Base-by-base conservation (phyloP, 2,797 vertebrate species). In the Anguilla obscura region DNA sequence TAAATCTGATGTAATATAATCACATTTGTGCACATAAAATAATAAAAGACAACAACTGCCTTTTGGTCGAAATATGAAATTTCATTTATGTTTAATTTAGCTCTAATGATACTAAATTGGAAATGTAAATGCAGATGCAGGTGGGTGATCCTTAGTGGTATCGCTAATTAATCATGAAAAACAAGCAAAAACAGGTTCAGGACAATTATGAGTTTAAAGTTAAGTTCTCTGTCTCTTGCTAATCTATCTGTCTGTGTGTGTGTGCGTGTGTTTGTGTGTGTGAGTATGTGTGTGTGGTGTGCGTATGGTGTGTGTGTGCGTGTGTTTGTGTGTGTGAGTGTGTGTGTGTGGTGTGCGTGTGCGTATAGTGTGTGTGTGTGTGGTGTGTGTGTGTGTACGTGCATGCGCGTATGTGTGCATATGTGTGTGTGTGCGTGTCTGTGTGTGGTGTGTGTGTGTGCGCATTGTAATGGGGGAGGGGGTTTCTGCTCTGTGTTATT, bases 371-470 rank as follows among this genome's bases (percentile, higher is more conserved):
- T 36, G 87, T 69, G 1, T 7, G 16, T 80, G 89, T 88, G 76
- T 71, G 87, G 83, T 40, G 87, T 80, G 84, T 40, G 85, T 80
- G 87, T 69, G 1, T 7, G 16, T 80, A 0, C 33, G 33, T 36
- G 33, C 33, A 88, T 82, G 87, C 58, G 88, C 52, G 1, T 5
- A 9, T 79, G 87, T 88, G 74, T 69, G 89, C 79, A 80, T 45
- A 86, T 85, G 88, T 71, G 86, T 84, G 87, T 83, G 88, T 50
- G 0, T 9, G 16, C 63, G 87, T 88, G 80, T 63, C 88, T 80
- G 84, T 48, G 86, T 86, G 88, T 80, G 85, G 87, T 69, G 1
- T 7, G 16, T 80, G 89, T 88, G 76, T 71, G 87, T 83, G 83
- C 33, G 87, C 86, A 87, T 82, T 86, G 84, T 82, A 82, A 82